Percentiles rank a stretch among this genome's conserved stretches.
These are phyloP conservation scores for Trachymyrmex septentrionalis DNA, from an alignment of 1,140 invertebrate species.

Conservation along the genomic window DNA sequence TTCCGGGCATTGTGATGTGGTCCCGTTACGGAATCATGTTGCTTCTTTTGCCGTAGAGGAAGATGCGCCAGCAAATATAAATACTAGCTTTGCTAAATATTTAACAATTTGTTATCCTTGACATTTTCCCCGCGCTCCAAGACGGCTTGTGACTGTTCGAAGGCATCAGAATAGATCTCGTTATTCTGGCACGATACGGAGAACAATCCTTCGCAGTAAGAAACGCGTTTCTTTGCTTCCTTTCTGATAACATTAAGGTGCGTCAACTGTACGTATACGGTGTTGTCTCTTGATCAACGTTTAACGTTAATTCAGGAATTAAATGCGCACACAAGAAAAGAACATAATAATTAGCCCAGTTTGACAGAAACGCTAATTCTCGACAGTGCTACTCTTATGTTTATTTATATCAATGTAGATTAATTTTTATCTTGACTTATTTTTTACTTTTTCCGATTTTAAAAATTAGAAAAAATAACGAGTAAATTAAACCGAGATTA, in stretches of 20 bases:
- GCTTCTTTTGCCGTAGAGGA: background rate
- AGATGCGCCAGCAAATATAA: background rate
- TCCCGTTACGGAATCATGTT: background rate
- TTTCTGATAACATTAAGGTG: background rate
- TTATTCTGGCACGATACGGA: background rate
- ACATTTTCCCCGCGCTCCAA: slow-evolving; percentile 15
- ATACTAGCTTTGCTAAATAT: background rate
- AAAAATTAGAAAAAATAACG: background rate
- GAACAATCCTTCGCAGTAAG: background rate
- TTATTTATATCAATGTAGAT: too few species aligned
- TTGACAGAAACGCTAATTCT: background rate
- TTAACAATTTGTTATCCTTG: slow-evolving; percentile 36
- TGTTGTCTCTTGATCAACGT: background rate
- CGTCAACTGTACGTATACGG: background rate
- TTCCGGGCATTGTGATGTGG: background rate
- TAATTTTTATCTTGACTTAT: background rate
- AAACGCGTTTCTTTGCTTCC: background rate
- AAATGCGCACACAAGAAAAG: too few species aligned
- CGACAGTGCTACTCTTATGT: too few species aligned
- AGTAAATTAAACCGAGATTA: background rate
- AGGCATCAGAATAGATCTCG: too few species aligned
- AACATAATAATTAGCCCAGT: background rate
- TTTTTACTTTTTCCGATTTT: background rate
- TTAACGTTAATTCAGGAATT: too few species aligned
- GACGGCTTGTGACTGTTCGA: too few species aligned